A percentile compares a stretch with the other conserved stretches of the same genome.
These are phyloP conservation scores for Carettochelys insculpta DNA, from an alignment of 2,113 vertebrate genomes.

Conservation along the genomic window DNA sequence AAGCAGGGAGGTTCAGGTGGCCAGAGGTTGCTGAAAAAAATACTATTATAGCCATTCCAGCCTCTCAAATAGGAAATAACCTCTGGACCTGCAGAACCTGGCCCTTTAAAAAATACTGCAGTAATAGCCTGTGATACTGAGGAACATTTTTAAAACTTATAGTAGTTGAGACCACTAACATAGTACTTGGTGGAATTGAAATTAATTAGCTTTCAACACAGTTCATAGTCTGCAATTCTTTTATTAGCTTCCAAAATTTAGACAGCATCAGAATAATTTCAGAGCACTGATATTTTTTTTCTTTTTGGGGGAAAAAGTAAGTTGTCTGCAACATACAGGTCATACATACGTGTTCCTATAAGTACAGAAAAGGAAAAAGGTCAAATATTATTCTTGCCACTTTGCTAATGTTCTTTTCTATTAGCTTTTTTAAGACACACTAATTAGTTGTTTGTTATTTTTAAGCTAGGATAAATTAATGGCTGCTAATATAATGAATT, in stretches of 20 bases:
- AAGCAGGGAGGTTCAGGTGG: not conserved
- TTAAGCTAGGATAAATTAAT: slow-evolving; percentile 62
- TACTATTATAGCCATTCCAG: not conserved
- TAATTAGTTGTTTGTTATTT: slow-evolving; percentile 58
- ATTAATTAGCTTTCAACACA: not conserved
- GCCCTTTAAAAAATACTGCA: not conserved
- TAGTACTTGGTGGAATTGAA: not conserved
- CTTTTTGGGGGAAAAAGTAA: not conserved
- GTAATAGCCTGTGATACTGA: not conserved
- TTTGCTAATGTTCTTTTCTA: slow-evolving; percentile 11
- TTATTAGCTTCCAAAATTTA: not conserved
- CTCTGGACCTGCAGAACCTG: not conserved
- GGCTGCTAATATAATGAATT: slow-evolving; percentile 60
- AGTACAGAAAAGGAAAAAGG: slow-evolving; percentile 2
- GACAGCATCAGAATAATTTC: not conserved
- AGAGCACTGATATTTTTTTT: not conserved
- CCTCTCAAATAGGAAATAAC: not conserved
- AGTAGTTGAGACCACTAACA: not conserved
- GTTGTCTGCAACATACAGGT: not conserved
- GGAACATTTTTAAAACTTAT: not conserved
- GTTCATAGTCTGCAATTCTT: not conserved
- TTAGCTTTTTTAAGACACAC: slow-evolving; percentile 52
- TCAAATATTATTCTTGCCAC: not conserved
- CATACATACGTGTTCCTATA: too few species aligned
- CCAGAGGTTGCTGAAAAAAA: not conserved